Conservation (phyloP, 2,113 vertebrate species). For the Menura novaehollandiae region DNA sequence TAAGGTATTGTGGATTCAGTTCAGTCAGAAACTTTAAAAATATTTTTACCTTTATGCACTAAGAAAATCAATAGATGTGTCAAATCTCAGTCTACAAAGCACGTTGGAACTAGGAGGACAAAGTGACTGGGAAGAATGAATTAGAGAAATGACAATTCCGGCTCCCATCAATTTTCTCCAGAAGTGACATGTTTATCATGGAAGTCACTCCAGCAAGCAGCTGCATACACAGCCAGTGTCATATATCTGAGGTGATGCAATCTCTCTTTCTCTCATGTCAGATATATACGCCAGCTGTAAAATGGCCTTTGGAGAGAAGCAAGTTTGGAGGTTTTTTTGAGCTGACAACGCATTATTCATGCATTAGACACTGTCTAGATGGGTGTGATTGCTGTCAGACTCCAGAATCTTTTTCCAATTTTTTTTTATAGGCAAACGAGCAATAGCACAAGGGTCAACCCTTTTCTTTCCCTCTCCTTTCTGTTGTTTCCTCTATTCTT, state of each 20-base stretch:
- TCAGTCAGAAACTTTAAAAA: not conserved
- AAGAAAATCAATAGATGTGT: not conserved
- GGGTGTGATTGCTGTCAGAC: not conserved
- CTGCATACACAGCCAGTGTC: not conserved
- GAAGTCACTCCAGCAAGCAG: not conserved
- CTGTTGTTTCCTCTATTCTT: not conserved
- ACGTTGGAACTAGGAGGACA: not conserved
- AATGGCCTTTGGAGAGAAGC: not conserved
- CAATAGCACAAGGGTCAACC: not conserved
- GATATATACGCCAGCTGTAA: not conserved
- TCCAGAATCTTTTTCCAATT: rapidly evolving
- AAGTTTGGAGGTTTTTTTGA: not conserved
- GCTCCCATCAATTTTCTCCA: not conserved
- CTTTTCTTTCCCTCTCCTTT: not conserved
- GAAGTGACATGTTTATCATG: not conserved
- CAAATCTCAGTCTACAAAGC: not conserved
- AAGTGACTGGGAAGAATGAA: not conserved
- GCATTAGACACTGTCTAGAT: not conserved
- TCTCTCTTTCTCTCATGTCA: not conserved
- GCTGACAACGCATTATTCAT: not conserved
- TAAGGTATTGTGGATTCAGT: not conserved
- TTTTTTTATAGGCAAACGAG: not conserved
- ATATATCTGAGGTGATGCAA: not conserved
- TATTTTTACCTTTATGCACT: not conserved
- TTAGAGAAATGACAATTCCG: not conserved